Evolutionary conservation across 2,797 vertebrate genomes (phyloP), one percentile per base, ranked within the genome.

Genomic region (Pitangus sulphuratus): DNA sequence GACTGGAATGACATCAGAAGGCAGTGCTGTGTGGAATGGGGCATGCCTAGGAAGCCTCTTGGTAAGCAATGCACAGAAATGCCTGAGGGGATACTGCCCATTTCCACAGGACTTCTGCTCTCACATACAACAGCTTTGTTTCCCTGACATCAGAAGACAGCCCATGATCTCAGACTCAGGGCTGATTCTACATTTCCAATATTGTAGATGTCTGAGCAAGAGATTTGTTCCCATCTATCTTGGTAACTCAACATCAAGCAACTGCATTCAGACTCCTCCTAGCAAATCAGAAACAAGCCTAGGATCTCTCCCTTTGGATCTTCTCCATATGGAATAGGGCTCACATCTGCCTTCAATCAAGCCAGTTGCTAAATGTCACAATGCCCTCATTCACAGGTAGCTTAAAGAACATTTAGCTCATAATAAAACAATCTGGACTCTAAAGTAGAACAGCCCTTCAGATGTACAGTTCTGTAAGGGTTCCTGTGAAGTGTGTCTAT

Each of bases 341-440:
- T 97, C 96, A 98, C 98, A 98, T 98, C 97, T 98, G 98, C 42
- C 90, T 98, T 97, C 86, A 96, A 97, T 98, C 97, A 98, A 93
- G 91, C 89, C 96, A 90, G 95, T 92, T 97, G 97, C 97, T 97
- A 97, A 96, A 97, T 97, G 98, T 98, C 97, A 98, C 97, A 98
- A 97, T 97, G 97, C 96, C 93, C 95, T 98, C 97, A 97, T 98
- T 98, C 98, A 98, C 98, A 98, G 98, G 97, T 98, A 97, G 96
- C 97, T 84, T 93, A 97, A 96, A 95, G 96, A 97, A 93, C 75
- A 96, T 97, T 98, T 97, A 98, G 93, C 96, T 95, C 96, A 93
- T 95, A 97, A 98, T 98, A 98, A 98, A 98, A 97, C 97, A 97
- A 96, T 96, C 95, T 54, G 45, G 95, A 94, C 97, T 97, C 94